phyloP scores from a whole-genome alignment of 1,140 invertebrate species.

The Dryas iulia region DNA sequence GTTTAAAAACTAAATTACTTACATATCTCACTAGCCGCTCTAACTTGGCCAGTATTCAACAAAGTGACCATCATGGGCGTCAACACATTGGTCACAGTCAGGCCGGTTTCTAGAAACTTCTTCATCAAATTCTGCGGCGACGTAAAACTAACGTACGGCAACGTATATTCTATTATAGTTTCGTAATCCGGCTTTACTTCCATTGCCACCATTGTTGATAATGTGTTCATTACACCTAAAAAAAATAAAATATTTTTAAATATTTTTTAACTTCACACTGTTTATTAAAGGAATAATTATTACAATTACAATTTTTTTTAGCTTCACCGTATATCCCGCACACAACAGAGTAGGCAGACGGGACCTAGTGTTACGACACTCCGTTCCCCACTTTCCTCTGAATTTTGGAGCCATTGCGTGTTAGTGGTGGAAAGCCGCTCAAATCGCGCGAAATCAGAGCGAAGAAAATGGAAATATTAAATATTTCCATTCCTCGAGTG shows the following conservation, averaged over 20 bases:
- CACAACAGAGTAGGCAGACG: too few species aligned
- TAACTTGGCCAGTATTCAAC: conserved; percentile 68
- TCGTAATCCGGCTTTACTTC: conserved; percentile 77
- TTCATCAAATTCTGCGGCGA: conserved; percentile 73
- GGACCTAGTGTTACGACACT: too few species aligned
- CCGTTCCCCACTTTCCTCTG: too few species aligned
- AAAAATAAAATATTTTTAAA: neutral
- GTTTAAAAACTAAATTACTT: conserved; percentile 35
- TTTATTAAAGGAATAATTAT: too few species aligned
- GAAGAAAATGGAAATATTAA: too few species aligned
- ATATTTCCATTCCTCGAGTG: too few species aligned
- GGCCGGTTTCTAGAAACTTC: conserved; percentile 71
- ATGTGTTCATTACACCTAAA: conserved; percentile 75
- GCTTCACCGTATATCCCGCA: too few species aligned
- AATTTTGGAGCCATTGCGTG: too few species aligned
- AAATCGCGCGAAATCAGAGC: too few species aligned
- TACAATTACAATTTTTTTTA: too few species aligned
- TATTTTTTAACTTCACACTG: too few species aligned
- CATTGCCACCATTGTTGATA: conserved; percentile 76
- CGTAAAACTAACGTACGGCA: conserved; percentile 76
- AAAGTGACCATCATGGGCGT: conserved; percentile 77
- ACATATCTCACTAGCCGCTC: conserved; percentile 73
- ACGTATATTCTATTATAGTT: conserved; percentile 77
- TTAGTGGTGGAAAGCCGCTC: too few species aligned
- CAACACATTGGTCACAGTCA: conserved; percentile 58